A percentile compares a stretch with the other conserved stretches of the same genome.
Conservation (phyloP, 2,888 invertebrate species). For the Apomyelois bistriatella region DNA sequence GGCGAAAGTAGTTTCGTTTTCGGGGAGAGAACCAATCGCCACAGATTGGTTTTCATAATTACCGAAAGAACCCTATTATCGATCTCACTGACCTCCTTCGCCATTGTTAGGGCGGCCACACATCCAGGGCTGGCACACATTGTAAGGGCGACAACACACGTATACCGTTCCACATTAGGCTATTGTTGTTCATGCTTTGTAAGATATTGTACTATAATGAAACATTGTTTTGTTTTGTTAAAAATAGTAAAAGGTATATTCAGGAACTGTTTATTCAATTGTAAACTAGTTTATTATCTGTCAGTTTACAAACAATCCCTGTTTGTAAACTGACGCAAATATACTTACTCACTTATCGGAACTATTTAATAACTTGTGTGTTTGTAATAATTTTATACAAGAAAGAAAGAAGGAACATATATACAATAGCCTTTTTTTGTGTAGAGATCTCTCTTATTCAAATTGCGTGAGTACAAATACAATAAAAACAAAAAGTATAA, state of each 20-base stretch:
- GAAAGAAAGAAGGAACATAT: no score
- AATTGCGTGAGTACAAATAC: no score
- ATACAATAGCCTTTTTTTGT: no score
- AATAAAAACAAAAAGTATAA: no score
- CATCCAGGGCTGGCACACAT: constrained; percentile 3
- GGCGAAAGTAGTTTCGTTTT: neutral
- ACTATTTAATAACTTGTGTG: no score
- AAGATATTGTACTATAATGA: neutral
- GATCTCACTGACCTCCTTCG: constrained; percentile 15
- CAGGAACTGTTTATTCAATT: no score
- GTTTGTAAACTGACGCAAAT: no score
- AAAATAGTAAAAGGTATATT: neutral
- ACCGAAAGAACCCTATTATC: constrained; percentile 13
- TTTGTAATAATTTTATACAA: no score
- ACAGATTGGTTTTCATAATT: constrained; percentile 11
- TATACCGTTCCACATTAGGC: constrained; percentile 1
- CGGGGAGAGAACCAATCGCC: neutral
- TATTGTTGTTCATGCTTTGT: neutral
- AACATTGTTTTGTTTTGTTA: neutral
- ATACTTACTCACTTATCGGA: no score
- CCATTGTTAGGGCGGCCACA: constrained; percentile 14
- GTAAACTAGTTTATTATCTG: no score
- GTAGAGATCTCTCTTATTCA: no score
- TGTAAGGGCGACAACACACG: constrained; percentile 3
- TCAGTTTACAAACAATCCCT: no score